Base-by-base conservation (phyloP, 2,797 vertebrate species). In the Lateolabrax maculatus region DNA sequence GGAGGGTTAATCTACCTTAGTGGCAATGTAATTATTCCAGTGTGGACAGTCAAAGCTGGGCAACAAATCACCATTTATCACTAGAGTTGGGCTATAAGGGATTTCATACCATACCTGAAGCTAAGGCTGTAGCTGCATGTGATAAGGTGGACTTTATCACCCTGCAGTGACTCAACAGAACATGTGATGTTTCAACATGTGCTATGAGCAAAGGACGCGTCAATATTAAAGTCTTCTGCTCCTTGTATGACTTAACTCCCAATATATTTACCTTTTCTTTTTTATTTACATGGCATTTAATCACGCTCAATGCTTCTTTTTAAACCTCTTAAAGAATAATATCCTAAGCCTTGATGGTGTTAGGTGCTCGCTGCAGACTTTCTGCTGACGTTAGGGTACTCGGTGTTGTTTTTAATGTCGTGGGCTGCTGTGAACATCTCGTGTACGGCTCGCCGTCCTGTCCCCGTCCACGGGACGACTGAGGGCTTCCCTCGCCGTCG, bases 401-500 rank as follows among this genome's bases (percentile, higher is more conserved):
- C 49, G 23, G 9, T 39, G 15, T 19, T 12, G 3, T n/a, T 1
- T 6, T 53, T 18, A n/a, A n/a, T n/a, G n/a, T n/a, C n/a, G n/a
- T n/a, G n/a, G n/a, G n/a, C n/a, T n/a, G n/a, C n/a, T n/a, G n/a
- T n/a, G n/a, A n/a, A n/a, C n/a, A n/a, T n/a, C n/a, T n/a, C n/a
- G n/a, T n/a, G n/a, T n/a, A n/a, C n/a, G n/a, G n/a, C n/a, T n/a
- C n/a, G n/a, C n/a, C n/a, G n/a, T n/a, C n/a, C n/a, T n/a, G n/a
- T n/a, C n/a, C n/a, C n/a, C n/a, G n/a, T 57, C 21, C 51, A 3
- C 49, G 60, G 63, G 51, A 25, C n/a, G 25, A 7, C 53, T 39
- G 37, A 46, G 75, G 19, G 39, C 39, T 51, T 62, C 76, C 23
- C n/a, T 72, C 60, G 72, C 27, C 48, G 5, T 44, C 61, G 77